Evolutionary conservation across 1,140 invertebrate genomes (phyloP).

Genomic region (Lordiphosa clarofinis): DNA sequence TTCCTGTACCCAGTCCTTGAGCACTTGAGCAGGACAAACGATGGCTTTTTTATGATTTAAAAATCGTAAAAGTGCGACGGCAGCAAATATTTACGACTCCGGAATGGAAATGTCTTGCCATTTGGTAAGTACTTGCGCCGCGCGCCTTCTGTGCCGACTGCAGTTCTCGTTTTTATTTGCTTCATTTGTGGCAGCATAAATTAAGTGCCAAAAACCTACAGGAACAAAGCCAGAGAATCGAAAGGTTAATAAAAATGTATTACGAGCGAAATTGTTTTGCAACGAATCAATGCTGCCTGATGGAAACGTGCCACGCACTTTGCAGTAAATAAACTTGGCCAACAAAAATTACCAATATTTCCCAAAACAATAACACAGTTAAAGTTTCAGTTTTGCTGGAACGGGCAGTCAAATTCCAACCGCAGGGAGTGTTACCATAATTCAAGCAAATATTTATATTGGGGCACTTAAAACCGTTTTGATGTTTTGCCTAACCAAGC

Average conservation of each 20-base stretch:
- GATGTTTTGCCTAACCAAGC: conserved; percentile 20
- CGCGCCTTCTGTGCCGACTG: conserved; percentile 27
- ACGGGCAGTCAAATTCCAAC: not conserved
- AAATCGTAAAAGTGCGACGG: conserved; percentile 60
- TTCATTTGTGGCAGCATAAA: conserved; percentile 69
- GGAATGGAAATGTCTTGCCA: conserved; percentile 65
- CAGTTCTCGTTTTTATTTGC: conserved; percentile 43
- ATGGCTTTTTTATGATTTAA: conserved; percentile 73
- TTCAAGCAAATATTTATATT: conserved; percentile 13
- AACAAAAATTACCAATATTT: conserved; percentile 13
- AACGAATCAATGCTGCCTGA: conserved; percentile 39
- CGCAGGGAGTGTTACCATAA: conserved; percentile 13
- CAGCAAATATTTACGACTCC: conserved; percentile 68
- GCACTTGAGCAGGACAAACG: conserved; percentile 37
- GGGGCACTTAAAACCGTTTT: conserved; percentile 17
- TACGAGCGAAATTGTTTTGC: conserved; percentile 17
- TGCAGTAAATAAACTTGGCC: conserved; percentile 35
- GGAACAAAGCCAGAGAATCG: conserved; percentile 31
- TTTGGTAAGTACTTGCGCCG: conserved; percentile 52
- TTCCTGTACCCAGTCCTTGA: not conserved
- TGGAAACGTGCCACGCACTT: conserved; percentile 34
- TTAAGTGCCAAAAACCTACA: conserved; percentile 61
- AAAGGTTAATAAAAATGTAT: conserved; percentile 53
- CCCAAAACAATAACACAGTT: conserved; percentile 11
- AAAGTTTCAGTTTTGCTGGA: conserved; percentile 13